Evolutionary conservation across 1,140 invertebrate genomes (phyloP), one percentile per base, ranked within the genome.

Genomic region (Drosophila funebris): DNA sequence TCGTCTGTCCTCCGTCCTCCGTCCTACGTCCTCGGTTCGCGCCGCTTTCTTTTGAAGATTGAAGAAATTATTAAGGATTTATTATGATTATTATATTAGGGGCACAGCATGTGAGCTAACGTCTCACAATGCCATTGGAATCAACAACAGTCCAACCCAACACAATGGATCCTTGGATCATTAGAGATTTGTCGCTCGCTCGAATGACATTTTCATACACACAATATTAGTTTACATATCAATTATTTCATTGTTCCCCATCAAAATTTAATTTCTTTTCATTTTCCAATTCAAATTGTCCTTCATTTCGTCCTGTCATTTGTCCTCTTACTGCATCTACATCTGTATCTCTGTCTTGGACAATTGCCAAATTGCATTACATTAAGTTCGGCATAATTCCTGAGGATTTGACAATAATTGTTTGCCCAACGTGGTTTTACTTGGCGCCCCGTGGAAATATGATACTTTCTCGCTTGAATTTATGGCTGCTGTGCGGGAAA

Each of bases 41-140:
- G 88, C 78, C 81, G 80, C 88, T 82, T 68, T 81, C 90, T 64
- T 80, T 81, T 90, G 89, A 90, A 79, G 88, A 75, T 64, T 56
- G 14, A 67, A 31, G 58, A 90, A 90, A 90, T 90, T 90, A 90
- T 90, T 90, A 90, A 78, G 88, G 78, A 90, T 89, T 90, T 90
- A 90, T 90, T 90, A 90, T 90, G 89, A 90, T 90, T 90, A 90
- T 90, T 90, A 90, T 90, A 90, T 90, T 90, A 90, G 84, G 89
- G 69, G 73, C 88, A 73, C 75, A 80, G 78, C 80, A 73, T 54
- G 78, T 14, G 53, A 58, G 69, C 61, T 27, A 43, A 16, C 18
- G 9, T 8, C 8, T 20, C 43, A 43, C 46, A 62, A 46, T 62
- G 37, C 13, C 27, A 36, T 61, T 66, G 54, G 70, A 57, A 18